Conservation (phyloP, 2,113 vertebrate species). For the Serilophus lunatus region DNA sequence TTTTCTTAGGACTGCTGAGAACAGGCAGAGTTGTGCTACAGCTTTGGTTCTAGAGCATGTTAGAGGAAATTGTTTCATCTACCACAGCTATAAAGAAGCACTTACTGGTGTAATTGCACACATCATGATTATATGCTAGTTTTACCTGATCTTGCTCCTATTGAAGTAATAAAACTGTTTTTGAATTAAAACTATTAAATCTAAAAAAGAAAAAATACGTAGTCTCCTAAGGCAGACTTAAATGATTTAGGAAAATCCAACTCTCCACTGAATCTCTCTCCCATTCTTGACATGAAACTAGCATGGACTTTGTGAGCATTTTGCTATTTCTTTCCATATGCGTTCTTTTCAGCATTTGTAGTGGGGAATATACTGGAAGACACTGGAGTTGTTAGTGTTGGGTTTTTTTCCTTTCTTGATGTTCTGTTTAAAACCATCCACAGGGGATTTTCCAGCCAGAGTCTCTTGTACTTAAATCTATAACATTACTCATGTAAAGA, state of each 20-base stretch:
- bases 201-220: background rate
- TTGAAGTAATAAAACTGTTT: background rate
- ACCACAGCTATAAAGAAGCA: background rate
- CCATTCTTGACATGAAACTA: background rate
- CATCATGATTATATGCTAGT: background rate
- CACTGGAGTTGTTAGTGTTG: background rate
- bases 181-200: conserved; percentile 53
- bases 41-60: background rate
- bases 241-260: background rate
- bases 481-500: background rate
- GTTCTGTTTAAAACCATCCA: background rate
- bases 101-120: background rate
- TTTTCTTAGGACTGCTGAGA: background rate
- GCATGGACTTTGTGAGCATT: background rate
- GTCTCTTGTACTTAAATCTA: background rate
- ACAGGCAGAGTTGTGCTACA: too few relatives aligned
- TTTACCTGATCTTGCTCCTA: background rate
- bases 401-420: rapidly evolving
- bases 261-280: background rate
- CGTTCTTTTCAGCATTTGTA: background rate
- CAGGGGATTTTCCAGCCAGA: background rate
- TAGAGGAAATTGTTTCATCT: background rate
- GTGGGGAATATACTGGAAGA: background rate
- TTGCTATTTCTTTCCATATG: background rate
- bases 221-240: background rate